Conservation (phyloP, 92 coral and sea anemone genomes). For the Phenganax marumi region DNA sequence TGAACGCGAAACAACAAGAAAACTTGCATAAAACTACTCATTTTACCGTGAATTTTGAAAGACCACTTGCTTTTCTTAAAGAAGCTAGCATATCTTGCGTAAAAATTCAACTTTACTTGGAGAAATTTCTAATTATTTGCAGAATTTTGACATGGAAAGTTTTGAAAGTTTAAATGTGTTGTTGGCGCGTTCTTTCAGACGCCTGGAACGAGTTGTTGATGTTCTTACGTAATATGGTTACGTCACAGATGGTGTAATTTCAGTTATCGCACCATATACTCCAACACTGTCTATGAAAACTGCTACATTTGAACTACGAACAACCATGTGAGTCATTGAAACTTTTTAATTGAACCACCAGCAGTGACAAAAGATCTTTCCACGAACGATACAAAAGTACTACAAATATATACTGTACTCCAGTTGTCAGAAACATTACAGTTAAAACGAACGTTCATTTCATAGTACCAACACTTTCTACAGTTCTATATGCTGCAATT, state of each 20-base stretch:
- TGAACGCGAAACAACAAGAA: too few species aligned
- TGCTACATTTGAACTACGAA: too few species aligned
- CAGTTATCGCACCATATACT: neutral
- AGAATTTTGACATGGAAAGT: neutral
- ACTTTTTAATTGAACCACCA: too few species aligned
- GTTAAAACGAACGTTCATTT: neutral
- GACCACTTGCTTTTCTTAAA: conserved; percentile 7
- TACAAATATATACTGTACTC: too few species aligned
- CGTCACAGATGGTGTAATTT: neutral
- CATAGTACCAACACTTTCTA: too few species aligned
- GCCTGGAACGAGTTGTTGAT: conserved; percentile 6
- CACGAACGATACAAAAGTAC: too few species aligned
- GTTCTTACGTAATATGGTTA: neutral
- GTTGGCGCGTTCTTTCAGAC: neutral
- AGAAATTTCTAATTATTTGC: neutral
- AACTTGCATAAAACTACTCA: too few species aligned
- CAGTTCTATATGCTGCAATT: too few species aligned
- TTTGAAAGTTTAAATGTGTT: neutral
- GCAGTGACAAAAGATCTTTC: too few species aligned
- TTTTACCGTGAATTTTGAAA: conserved; percentile 11
- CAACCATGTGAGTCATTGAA: too few species aligned
- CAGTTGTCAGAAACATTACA: neutral
- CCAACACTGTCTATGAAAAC: too few species aligned
- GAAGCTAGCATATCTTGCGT: conserved; percentile 14
- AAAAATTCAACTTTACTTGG: neutral